Conservation (phyloP, 2,888 invertebrate species). For the Metallyticus violacea region DNA sequence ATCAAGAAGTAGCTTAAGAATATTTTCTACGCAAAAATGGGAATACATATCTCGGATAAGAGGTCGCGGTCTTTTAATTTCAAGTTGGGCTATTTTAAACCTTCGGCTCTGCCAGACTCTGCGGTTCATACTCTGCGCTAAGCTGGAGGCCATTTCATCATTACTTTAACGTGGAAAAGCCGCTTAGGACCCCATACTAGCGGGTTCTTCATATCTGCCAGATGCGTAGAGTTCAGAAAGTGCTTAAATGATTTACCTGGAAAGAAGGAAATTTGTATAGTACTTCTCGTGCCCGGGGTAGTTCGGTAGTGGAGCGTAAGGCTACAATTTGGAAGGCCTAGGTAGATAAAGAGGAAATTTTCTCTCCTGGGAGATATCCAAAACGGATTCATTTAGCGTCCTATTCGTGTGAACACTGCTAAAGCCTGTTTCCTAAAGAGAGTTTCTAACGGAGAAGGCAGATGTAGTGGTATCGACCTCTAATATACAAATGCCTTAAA, state of each 20-base stretch:
- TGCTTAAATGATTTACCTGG: background rate
- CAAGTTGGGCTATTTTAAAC: background rate
- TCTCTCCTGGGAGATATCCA: too few species aligned
- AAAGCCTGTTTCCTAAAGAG: too few species aligned
- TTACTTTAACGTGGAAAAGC: background rate
- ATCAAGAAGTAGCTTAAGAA: too few species aligned
- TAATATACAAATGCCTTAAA: too few species aligned
- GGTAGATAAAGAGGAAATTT: background rate
- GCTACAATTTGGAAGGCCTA: background rate
- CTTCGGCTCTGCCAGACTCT: background rate
- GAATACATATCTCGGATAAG: background rate
- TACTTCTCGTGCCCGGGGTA: background rate
- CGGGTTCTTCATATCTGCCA: background rate
- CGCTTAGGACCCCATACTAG: background rate
- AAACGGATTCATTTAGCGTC: too few species aligned
- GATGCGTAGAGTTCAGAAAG: background rate
- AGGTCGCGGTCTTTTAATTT: background rate
- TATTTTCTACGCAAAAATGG: too few species aligned
- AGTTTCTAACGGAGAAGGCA: too few species aligned
- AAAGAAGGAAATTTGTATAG: background rate
- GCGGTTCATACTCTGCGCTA: background rate
- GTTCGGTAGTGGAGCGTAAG: background rate
- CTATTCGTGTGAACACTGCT: too few species aligned
- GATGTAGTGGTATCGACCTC: too few species aligned
- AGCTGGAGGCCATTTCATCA: background rate